Percentiles rank a stretch among this genome's conserved stretches.
phyloP scores from a whole-genome alignment of 2,113 vertebrate species.

The Meriones unguiculatus region DNA sequence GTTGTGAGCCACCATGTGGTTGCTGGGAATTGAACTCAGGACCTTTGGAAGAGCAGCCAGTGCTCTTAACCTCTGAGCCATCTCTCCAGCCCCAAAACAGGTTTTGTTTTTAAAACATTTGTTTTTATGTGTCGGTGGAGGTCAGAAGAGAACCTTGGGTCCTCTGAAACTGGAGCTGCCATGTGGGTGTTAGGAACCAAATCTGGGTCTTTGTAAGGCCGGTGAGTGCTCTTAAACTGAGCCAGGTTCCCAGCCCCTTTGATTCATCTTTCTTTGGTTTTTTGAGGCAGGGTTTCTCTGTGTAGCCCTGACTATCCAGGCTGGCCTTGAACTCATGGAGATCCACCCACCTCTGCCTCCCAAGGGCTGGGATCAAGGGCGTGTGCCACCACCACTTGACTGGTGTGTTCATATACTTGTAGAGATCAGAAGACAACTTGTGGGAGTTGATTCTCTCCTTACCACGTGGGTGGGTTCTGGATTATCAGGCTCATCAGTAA shows the following conservation, averaged over 20 bases:
- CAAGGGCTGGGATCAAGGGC: neutral
- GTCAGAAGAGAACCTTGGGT: neutral
- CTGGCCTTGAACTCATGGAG: neutral
- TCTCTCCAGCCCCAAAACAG: too few relatives aligned
- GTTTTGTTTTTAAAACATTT: neutral
- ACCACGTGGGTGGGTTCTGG: neutral
- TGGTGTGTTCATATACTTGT: too few relatives aligned
- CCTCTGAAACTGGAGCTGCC: neutral
- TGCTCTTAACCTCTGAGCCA: too few relatives aligned
- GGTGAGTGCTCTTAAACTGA: too few relatives aligned
- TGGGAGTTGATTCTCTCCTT: neutral
- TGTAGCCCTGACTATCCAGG: neutral
- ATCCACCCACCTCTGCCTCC: neutral
- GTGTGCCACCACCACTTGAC: neutral
- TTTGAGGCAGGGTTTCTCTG: neutral
- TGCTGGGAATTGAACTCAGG: too few relatives aligned
- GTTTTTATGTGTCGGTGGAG: neutral
- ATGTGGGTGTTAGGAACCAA: neutral
- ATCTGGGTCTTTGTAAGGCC: too few relatives aligned
- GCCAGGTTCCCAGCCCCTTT: too few relatives aligned
- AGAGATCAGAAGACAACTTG: neutral
- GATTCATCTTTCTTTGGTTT: too few relatives aligned
- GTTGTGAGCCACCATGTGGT: too few relatives aligned
- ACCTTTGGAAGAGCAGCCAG: too few relatives aligned
- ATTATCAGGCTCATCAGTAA: neutral